A percentile compares a stretch with the other conserved stretches of the same genome.
phyloP scores from a whole-genome alignment of 2,797 vertebrate species.

The Pseudomugil gertrudae region DNA sequence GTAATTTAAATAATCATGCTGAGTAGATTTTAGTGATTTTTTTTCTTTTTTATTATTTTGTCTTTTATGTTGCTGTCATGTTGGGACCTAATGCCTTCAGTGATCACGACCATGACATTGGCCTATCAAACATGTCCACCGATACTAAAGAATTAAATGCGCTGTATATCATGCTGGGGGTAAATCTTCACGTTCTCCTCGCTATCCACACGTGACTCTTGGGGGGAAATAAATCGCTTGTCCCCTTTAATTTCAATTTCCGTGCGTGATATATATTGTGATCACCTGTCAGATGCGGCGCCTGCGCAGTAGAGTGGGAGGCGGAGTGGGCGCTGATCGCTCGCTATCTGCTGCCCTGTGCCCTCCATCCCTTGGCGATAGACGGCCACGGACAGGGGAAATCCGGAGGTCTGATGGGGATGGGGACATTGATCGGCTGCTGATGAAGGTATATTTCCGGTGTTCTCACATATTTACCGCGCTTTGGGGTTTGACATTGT shows the following conservation, averaged over 20 bases:
- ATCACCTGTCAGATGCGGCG: constrained; percentile 81
- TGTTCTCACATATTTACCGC: constrained; percentile 25
- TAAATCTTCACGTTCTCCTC: constrained; percentile 20
- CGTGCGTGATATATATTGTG: constrained; percentile 77
- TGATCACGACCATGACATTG: constrained; percentile 27
- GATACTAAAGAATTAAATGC: constrained; percentile 12
- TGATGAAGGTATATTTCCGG: constrained; percentile 67
- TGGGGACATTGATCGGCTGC: constrained; percentile 54
- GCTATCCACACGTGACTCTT: constrained; percentile 56
- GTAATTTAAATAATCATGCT: neutral
- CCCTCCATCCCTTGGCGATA: constrained; percentile 79
- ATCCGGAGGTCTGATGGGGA: constrained; percentile 62
- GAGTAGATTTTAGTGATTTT: neutral
- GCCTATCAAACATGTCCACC: constrained; percentile 6
- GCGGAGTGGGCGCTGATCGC: constrained; percentile 77
- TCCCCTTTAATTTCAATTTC: constrained; percentile 84
- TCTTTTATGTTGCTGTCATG: neutral
- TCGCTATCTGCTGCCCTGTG: constrained; percentile 74
- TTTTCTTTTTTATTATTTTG: neutral
- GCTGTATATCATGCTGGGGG: constrained; percentile 4
- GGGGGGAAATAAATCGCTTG: constrained; percentile 60
- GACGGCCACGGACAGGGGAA: constrained; percentile 56
- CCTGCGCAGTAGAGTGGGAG: constrained; percentile 82
- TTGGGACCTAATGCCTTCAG: constrained; percentile 4
- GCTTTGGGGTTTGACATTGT: constrained; percentile 72